Evolutionary conservation across 2,113 vertebrate species (phyloP).

Genomic region (Colinus virginianus): DNA sequence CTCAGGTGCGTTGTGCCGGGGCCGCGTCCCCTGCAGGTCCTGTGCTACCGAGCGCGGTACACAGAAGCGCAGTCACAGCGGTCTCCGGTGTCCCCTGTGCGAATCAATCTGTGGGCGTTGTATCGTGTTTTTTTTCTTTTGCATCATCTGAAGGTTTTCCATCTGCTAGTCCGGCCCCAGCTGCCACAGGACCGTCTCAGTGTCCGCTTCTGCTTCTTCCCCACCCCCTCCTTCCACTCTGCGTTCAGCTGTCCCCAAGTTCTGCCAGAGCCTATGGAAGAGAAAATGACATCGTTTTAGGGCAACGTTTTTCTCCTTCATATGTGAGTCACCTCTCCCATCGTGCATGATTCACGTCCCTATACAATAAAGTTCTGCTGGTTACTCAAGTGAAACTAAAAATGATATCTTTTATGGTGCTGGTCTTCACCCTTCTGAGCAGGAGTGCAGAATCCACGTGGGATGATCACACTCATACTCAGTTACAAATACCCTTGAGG

Average conservation of each 20-base stretch:
- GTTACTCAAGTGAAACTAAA: slow-evolving; percentile 10
- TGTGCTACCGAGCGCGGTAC: rapidly evolving
- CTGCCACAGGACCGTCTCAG: not conserved
- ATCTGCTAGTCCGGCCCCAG: not conserved
- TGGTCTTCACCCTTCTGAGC: not conserved
- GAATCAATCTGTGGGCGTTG: not conserved
- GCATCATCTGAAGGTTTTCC: not conserved
- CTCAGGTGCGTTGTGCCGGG: rapidly evolving
- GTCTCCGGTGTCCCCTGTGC: rapidly evolving
- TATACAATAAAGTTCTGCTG: not conserved
- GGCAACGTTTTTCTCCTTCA: not conserved
- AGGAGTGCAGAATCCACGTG: not conserved
- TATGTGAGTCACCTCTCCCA: slow-evolving; percentile 13
- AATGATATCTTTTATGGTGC: not conserved
- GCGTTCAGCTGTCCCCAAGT: not conserved
- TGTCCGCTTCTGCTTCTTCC: not conserved
- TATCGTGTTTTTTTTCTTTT: not conserved
- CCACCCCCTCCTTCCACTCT: rapidly evolving
- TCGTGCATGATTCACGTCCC: slow-evolving; percentile 24
- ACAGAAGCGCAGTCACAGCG: too few relatives aligned
- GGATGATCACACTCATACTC: not conserved
- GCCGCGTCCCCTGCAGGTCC: not conserved
- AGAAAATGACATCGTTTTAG: not conserved
- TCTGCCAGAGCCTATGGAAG: not conserved
- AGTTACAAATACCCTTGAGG: not conserved